phyloP scores from a whole-genome alignment of 1,140 invertebrate species.

The Bombus sylvicola region DNA sequence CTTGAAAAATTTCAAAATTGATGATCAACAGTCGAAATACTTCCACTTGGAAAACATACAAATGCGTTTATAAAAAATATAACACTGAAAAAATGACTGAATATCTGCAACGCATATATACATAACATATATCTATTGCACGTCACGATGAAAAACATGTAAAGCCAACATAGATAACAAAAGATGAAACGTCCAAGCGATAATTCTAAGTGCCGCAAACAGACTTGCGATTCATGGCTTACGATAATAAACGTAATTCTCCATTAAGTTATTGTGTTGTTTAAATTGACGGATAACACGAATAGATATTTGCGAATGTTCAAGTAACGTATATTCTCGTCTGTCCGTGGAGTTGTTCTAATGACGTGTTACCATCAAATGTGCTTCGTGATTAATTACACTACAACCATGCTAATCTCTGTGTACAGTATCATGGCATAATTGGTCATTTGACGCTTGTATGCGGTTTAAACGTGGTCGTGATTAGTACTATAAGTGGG shows the following conservation, averaged over 20 bases:
- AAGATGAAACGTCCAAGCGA: neutral
- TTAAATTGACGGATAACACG: neutral
- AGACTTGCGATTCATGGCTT: neutral
- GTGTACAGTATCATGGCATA: conserved; percentile 46
- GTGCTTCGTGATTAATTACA: conserved; percentile 58
- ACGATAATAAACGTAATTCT: neutral
- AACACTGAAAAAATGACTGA: neutral
- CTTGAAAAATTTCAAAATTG: neutral
- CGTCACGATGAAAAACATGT: neutral
- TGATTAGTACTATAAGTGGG: conserved; percentile 60
- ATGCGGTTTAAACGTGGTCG: conserved; percentile 56
- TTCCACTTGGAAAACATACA: neutral
- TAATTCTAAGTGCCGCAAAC: neutral
- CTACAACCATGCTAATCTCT: conserved; percentile 47
- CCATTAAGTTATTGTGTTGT: neutral
- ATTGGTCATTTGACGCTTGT: conserved; percentile 58
- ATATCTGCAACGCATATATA: neutral
- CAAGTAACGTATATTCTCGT: neutral
- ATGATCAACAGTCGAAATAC: neutral
- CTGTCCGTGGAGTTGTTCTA: conserved; percentile 27
- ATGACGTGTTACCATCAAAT: conserved; percentile 43
- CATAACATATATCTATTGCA: neutral
- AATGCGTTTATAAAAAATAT: neutral
- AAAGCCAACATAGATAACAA: neutral
- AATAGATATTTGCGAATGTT: neutral